These are phyloP conservation scores for Vulpes vulpes DNA, from an alignment of 2,113 vertebrate genomes.

Conservation along the genomic window DNA sequence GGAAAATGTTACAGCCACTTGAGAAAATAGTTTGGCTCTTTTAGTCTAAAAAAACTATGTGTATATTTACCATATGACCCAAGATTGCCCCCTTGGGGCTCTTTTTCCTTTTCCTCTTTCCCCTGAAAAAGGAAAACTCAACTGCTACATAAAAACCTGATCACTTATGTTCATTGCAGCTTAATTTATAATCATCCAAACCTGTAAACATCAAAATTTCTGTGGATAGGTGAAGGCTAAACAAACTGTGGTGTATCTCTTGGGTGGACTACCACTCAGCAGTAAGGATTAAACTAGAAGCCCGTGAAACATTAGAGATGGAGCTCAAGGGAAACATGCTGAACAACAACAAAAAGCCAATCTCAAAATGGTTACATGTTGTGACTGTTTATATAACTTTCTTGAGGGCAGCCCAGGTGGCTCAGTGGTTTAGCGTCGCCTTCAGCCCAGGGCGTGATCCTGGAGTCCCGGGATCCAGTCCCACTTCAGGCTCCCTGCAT, in stretches of 20 bases:
- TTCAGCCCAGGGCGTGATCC: too few species aligned
- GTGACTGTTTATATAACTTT: background rate
- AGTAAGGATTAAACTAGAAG: background rate
- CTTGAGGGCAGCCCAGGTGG: too few species aligned
- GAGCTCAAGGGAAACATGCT: background rate
- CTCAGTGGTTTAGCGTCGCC: too few species aligned
- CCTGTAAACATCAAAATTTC: background rate
- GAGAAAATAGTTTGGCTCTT: background rate
- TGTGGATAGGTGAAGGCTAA: background rate
- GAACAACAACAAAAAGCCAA: background rate
- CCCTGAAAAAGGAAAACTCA: background rate
- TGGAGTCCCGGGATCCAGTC: too few species aligned
- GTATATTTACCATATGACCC: background rate
- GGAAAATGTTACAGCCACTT: background rate
- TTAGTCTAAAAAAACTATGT: background rate
- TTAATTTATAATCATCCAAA: background rate
- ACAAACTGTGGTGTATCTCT: background rate
- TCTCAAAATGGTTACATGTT: background rate
- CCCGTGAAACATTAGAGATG: background rate
- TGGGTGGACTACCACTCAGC: background rate
- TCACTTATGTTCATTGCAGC: background rate
- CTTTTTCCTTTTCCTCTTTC: background rate
- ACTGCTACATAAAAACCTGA: background rate
- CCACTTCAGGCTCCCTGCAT: too few species aligned
- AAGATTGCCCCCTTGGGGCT: background rate